Evolutionary conservation across 2,797 vertebrate genomes (phyloP).

Genomic region (Typhlichthys eigenmanni): DNA sequence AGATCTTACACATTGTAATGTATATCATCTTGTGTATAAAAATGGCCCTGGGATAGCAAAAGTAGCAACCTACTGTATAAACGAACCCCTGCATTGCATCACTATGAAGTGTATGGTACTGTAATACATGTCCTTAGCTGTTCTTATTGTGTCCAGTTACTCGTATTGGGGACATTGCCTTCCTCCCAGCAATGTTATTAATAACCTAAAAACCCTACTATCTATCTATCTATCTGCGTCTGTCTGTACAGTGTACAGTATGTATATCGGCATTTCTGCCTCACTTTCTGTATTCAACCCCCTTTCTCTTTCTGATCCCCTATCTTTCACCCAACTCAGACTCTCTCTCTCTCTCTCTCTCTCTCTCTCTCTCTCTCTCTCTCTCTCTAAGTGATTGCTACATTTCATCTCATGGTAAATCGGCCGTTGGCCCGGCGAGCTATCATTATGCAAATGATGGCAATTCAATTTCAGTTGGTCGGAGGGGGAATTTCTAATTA

Average conservation of each 20-base stretch:
- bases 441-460: slow-evolving; percentile 79
- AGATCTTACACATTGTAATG: no score
- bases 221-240: slow-evolving; percentile 4
- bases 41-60: not conserved
- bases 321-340: slow-evolving; percentile 22
- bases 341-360: slow-evolving; percentile 42
- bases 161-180: slow-evolving; percentile 62
- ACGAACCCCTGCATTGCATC: slow-evolving; percentile 1
- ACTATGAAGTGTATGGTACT: slow-evolving; percentile 30
- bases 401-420: slow-evolving; percentile 76
- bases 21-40: no score
- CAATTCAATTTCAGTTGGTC: slow-evolving; percentile 79
- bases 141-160: slow-evolving; percentile 62
- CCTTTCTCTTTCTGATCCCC: slow-evolving; percentile 36
- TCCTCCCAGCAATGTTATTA: slow-evolving; percentile 49
- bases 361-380: slow-evolving; percentile 24
- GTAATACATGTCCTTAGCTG: slow-evolving; percentile 50
- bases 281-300: slow-evolving; percentile 22
- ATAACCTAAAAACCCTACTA: slow-evolving; percentile 69
- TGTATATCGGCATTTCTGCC: slow-evolving; percentile 34
- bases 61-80: no score
- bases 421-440: slow-evolving; percentile 69
- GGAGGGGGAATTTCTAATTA: slow-evolving; percentile 78
- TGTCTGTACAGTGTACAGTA: not conserved
- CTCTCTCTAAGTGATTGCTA: slow-evolving; percentile 76